Base-by-base conservation (phyloP, 1,140 invertebrate species). In the Kradibia gibbosae region DNA sequence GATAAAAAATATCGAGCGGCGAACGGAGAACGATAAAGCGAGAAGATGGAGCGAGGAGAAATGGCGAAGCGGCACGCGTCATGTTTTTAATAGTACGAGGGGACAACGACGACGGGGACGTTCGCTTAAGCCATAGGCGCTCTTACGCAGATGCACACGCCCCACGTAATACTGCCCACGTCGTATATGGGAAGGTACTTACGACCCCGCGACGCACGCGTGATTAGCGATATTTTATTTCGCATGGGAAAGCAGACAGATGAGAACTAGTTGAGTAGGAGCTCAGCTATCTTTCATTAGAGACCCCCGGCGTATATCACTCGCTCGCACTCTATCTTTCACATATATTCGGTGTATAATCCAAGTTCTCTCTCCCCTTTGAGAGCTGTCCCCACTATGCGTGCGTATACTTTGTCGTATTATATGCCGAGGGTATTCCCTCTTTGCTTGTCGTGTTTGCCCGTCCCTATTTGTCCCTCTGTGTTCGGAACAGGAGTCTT, bases 211-310 rank as follows among this genome's bases (percentile, higher is more conserved):
- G 73, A 48, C 45, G 36, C 45, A 87, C 88, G 87, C 88, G 89
- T 91, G 90, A 91, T 91, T 91, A 91, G 91, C 88, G 88, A 91
- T 91, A 91, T 91, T 91, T 91, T 91, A 91, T 91, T 91, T 91
- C 90, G 87, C 90, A 91, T 91, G 91, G 91, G 91, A 91, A 91
- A 91, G 86, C 88, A 87, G 88, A 90, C 90, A 90, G 91, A 91
- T 90, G 90, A 91, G 88, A 91, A 91, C 87, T 90, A 88, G 89
- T 89, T 90, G 90, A 91, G 90, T 91, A 89, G 91, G 86, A 90
- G 91, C 89, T 90, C 88, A 89, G 88, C 88, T 89, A 88, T 89
- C 85, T 91, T 91, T 90, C 89, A 90, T 90, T 89, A 90, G 85
- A 86, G 85, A 85, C 83, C 84, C 83, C 86, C 84, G 84, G 82